These are phyloP conservation scores for Agriopis leucophaearia DNA, from an alignment of 2,888 invertebrate species.

Conservation along the genomic window DNA sequence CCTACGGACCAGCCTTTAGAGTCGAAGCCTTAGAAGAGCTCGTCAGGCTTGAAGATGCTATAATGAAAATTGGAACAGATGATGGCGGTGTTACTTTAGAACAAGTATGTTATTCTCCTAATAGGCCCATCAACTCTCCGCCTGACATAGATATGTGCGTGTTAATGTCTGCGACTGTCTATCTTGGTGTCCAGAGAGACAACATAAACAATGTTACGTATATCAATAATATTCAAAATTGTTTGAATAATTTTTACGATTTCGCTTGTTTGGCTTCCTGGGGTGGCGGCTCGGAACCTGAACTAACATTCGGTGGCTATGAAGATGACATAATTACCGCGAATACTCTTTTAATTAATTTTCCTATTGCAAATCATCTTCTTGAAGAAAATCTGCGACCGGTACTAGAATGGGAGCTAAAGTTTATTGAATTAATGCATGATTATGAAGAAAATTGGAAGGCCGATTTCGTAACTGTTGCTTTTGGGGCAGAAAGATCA, in stretches of 20 bases:
- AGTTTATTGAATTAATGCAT: conserved; percentile 89
- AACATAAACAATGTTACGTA: conserved; percentile 81
- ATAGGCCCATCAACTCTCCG: conserved; percentile 88
- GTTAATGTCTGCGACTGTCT: conserved; percentile 93
- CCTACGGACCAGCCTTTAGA: conserved; percentile 94
- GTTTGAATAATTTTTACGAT: conserved; percentile 75
- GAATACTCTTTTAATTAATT: conserved; percentile 90
- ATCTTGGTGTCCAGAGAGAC: conserved; percentile 88
- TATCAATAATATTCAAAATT: conserved; percentile 68
- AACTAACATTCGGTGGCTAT: conserved; percentile 93
- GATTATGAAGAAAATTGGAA: conserved; percentile 81
- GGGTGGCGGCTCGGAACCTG: conserved; percentile 96
- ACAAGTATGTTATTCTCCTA: conserved; percentile 94
- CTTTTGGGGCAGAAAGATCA: conserved; percentile 93
- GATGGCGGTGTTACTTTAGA: conserved; percentile 79
- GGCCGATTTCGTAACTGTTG: conserved; percentile 88
- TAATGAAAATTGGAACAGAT: conserved; percentile 87
- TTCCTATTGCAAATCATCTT: conserved; percentile 91
- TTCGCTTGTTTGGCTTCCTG: conserved; percentile 91
- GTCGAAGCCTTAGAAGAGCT: conserved; percentile 91
- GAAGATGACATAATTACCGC: conserved; percentile 75
- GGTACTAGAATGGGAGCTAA: conserved; percentile 91
- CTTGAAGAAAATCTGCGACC: conserved; percentile 86
- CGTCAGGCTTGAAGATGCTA: conserved; percentile 89
- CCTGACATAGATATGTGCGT: conserved; percentile 89